These are phyloP conservation scores for Dryobotodes eremita DNA, from an alignment of 2,888 invertebrate species.

Conservation along the genomic window DNA sequence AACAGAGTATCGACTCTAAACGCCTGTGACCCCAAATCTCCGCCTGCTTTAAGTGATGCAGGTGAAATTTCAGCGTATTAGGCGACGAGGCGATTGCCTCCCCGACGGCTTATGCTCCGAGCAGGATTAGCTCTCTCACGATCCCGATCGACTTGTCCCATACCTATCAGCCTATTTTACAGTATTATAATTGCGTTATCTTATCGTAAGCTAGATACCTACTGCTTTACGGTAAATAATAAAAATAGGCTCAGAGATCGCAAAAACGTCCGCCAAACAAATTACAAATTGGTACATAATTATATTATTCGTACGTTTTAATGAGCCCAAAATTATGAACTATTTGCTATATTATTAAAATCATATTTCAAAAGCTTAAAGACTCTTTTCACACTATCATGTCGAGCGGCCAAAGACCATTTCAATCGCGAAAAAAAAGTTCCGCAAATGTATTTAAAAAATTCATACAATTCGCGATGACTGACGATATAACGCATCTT, in stretches of 20 bases:
- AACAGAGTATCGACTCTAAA: no score
- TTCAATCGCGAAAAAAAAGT: background rate
- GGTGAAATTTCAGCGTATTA: no score
- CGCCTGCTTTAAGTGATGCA: no score
- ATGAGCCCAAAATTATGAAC: background rate
- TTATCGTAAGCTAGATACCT: background rate
- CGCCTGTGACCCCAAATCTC: no score
- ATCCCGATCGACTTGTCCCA: no score
- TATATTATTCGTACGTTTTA: background rate
- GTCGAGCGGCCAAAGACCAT: background rate
- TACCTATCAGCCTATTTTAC: background rate
- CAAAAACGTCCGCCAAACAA: background rate
- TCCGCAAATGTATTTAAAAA: background rate
- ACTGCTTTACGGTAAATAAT: background rate
- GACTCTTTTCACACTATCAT: background rate
- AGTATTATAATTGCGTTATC: background rate
- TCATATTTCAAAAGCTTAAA: background rate
- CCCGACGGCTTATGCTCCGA: no score
- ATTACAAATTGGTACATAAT: background rate
- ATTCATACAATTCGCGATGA: constrained; percentile 24
- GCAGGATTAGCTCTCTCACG: no score
- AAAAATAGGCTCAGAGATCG: background rate
- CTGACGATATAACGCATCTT: constrained; percentile 38
- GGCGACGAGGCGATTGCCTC: no score
- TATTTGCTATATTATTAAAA: constrained; percentile 19